These are phyloP conservation scores for Anagyrus pseudococci DNA, from an alignment of 2,888 invertebrate species.

Conservation along the genomic window DNA sequence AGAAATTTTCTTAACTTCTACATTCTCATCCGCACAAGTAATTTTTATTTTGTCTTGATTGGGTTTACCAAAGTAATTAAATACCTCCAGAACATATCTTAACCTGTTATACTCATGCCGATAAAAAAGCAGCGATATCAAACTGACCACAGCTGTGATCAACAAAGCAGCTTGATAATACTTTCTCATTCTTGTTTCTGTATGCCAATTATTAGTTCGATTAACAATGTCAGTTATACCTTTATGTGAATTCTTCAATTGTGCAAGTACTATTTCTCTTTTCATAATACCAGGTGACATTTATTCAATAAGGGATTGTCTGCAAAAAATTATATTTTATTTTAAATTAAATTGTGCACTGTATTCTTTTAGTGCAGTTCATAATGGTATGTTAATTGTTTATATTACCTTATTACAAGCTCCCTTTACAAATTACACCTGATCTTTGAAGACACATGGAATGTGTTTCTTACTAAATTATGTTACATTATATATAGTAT, in stretches of 20 bases:
- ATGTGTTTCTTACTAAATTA: not conserved
- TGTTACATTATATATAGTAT: too few relatives aligned
- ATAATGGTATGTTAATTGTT: not conserved
- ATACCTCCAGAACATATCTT: slow-evolving; percentile 82
- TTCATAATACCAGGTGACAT: slow-evolving; percentile 31
- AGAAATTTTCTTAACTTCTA: slow-evolving; percentile 32
- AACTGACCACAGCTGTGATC: slow-evolving; percentile 74
- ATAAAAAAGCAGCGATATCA: slow-evolving; percentile 79
- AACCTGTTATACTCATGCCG: slow-evolving; percentile 85
- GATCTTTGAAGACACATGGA: not conserved
- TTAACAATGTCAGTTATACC: slow-evolving; percentile 19
- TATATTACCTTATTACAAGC: not conserved
- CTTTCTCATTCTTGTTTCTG: slow-evolving; percentile 72
- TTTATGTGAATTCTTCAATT: slow-evolving; percentile 27
- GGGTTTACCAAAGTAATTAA: slow-evolving; percentile 84
- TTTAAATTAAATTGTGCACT: not conserved
- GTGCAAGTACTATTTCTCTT: slow-evolving; percentile 31
- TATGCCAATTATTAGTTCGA: slow-evolving; percentile 26
- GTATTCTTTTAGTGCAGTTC: not conserved
- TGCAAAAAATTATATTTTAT: slow-evolving; percentile 2
- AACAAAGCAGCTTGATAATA: slow-evolving; percentile 81
- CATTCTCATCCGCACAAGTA: slow-evolving; percentile 58
- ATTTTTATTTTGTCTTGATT: slow-evolving; percentile 65
- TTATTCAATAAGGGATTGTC: slow-evolving; percentile 10
- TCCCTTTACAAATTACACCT: not conserved